Evolutionary conservation across 2,113 vertebrate genomes (phyloP).

Genomic region (Phylloscopus trochiloides): DNA sequence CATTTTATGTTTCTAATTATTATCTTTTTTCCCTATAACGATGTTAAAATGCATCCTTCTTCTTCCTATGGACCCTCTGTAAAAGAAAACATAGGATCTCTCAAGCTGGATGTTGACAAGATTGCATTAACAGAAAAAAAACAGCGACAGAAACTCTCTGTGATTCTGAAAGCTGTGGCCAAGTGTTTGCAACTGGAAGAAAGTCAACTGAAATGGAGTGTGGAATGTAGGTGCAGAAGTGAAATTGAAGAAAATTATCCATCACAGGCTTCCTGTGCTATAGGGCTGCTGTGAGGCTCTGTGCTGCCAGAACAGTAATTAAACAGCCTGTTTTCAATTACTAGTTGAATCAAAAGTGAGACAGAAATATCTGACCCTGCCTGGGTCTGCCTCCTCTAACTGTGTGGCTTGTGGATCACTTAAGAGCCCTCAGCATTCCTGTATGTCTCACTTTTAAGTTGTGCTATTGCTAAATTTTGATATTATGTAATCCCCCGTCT

Average conservation of each 20-base stretch:
- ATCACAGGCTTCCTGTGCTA: not conserved
- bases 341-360: not conserved
- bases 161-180: slow-evolving; percentile 77
- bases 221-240: slow-evolving; percentile 79
- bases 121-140: slow-evolving; percentile 78
- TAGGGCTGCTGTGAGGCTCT: not conserved
- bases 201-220: slow-evolving; percentile 79
- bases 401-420: not conserved
- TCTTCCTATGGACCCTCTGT: not conserved
- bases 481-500: not conserved
- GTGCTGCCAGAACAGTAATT: not conserved
- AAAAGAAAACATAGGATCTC: slow-evolving; percentile 76
- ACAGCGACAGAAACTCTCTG: slow-evolving; percentile 82
- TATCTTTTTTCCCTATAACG: not conserved
- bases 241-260: not conserved
- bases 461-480: not conserved
- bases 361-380: not conserved
- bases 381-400: not conserved
- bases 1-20: not conserved
- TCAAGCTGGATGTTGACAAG: slow-evolving; percentile 81
- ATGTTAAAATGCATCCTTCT: not conserved
- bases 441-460: not conserved
- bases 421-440: not conserved
- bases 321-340: not conserved
- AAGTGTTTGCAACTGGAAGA: slow-evolving; percentile 72